Percentiles rank a stretch among this genome's conserved stretches.
Conservation (phyloP, 2,113 vertebrate genomes). For the Opisthocomus hoazin region DNA sequence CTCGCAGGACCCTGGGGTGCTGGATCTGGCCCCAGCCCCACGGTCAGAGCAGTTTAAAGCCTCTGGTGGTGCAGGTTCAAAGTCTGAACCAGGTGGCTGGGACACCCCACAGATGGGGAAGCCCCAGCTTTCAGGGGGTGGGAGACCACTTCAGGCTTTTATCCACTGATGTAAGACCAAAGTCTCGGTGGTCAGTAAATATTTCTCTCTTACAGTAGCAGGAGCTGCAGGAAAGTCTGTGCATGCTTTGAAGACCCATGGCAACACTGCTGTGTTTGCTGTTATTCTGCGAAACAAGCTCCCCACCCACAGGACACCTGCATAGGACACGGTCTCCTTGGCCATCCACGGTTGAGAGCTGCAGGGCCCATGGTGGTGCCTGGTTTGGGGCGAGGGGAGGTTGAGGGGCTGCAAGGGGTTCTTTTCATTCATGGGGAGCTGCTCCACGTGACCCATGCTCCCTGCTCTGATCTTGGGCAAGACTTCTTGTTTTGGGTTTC, state of each 20-base stretch:
- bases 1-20: not conserved
- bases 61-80: not conserved
- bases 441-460: not conserved
- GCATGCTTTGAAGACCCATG: not conserved
- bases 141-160: not conserved
- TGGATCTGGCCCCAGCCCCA: not conserved
- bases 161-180: not conserved
- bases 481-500: not conserved
- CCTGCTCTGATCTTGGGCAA: not conserved
- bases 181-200: not conserved
- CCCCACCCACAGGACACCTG: not conserved
- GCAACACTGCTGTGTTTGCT: not conserved
- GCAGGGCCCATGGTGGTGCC: fast-evolving
- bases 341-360: not conserved
- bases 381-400: not conserved
- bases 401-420: fast-evolving
- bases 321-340: fast-evolving
- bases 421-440: not conserved
- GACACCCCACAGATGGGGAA: not conserved
- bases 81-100: not conserved
- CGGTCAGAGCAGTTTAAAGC: not conserved
- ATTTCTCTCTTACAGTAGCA: not conserved
- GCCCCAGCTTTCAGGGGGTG: not conserved
- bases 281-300: not conserved
- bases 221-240: not conserved